Percentiles rank a stretch among this genome's conserved stretches.
These are phyloP conservation scores for Ceratothoa steindachneri DNA, from an alignment of 2,888 invertebrate species.

Conservation along the genomic window DNA sequence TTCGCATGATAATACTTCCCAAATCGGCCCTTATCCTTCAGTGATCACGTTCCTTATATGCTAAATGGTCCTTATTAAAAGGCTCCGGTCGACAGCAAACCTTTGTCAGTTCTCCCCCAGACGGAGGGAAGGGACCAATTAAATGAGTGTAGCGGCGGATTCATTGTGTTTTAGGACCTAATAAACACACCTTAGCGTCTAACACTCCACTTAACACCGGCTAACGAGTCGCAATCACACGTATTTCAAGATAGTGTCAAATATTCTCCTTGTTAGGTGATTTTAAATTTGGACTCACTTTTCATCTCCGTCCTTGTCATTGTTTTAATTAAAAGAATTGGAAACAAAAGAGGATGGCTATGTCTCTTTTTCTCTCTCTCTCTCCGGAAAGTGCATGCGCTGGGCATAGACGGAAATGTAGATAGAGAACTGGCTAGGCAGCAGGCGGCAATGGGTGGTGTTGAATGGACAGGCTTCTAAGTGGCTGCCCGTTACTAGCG, in stretches of 20 bases:
- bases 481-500: no score
- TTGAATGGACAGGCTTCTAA: no score
- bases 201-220: not conserved
- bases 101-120: not conserved
- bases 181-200: not conserved
- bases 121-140: not conserved
- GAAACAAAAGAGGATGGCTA: not conserved
- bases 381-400: no score
- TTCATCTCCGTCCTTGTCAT: not conserved
- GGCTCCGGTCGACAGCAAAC: not conserved
- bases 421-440: no score
- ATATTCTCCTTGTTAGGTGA: not conserved
- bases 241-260: not conserved
- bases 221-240: not conserved
- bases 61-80: not conserved
- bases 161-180: not conserved
- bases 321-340: not conserved
- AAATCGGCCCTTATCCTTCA: not conserved
- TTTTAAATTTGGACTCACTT: not conserved
- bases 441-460: no score
- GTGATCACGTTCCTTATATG: not conserved
- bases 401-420: no score
- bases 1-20: not conserved
- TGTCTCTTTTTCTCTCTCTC: not conserved
- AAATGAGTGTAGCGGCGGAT: not conserved